Evolutionary conservation across 1,140 invertebrate genomes (phyloP), one percentile per base, ranked within the genome.

Genomic region (Drosophila takahashii): DNA sequence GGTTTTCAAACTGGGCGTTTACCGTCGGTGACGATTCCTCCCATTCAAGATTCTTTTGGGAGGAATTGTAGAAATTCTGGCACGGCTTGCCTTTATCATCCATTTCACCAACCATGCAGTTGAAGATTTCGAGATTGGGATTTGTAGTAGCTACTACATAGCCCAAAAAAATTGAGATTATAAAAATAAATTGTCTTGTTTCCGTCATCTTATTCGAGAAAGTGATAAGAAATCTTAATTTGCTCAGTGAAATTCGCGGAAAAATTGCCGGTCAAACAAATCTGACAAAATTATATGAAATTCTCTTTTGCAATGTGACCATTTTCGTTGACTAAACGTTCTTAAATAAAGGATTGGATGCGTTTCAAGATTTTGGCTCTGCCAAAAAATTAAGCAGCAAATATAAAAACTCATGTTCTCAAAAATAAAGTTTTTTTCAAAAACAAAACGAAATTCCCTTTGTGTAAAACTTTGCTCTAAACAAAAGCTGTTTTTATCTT

Each of bases 381-480:
- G n/a, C n/a, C n/a, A n/a, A n/a, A n/a, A n/a, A n/a, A n/a, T n/a
- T n/a, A n/a, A n/a, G n/a, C n/a, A n/a, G n/a, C n/a, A n/a, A 22
- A 22, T 22, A 2, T 22, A 22, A 1, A 22, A 22, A 22, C 3
- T 22, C 22, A 29, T 29, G 27, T 2, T 29, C 7, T 5, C 4
- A 1, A 29, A 29, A 29, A 29, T 2, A 29, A 7, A 6, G n/a
- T n/a, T 29, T 8, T 32, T 22, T 22, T 22, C 22, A 22, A 2
- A 2, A 22, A 22, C 29, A 32, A 32, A 32, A 32, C 29, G 6
- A 32, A 32, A 2, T 32, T 9, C 7, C 16, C 39, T 60, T 84
- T 83, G 57, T 84, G 80, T 76, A 83, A 79, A 84, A 84, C 71
- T 64, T 66, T 80, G 80, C 80, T 77, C 65, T 47, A 70, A 81